Evolutionary conservation across 2,888 invertebrate species (phyloP).

Genomic region (Netelia virgata): DNA sequence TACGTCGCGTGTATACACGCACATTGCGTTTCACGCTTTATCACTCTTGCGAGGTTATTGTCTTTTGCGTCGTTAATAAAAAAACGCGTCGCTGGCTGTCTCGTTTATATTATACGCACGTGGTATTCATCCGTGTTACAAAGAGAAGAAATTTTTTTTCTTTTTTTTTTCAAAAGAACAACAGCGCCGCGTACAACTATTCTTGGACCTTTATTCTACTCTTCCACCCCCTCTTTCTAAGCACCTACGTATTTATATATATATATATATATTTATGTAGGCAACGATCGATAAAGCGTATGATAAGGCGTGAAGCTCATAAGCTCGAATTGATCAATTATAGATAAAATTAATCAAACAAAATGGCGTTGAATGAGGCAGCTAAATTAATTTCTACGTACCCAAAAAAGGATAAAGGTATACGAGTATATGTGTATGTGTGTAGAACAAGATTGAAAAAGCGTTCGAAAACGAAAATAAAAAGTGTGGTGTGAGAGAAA

Average conservation of each 20-base stretch:
- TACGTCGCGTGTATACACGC: conserved; percentile 70
- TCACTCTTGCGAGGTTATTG: conserved; percentile 81
- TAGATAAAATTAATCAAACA: neutral
- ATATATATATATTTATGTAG: conserved; percentile 49
- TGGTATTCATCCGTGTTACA: conserved; percentile 58
- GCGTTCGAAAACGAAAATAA: conserved; percentile 12
- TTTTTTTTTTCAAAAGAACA: too few species aligned
- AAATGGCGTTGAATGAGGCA: conserved; percentile 10
- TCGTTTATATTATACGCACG: conserved; percentile 58
- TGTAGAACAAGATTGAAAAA: neutral
- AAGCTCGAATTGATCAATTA: conserved; percentile 19
- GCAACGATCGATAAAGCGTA: conserved; percentile 19
- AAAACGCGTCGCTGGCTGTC: conserved; percentile 44
- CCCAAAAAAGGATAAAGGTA: neutral
- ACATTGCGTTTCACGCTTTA: conserved; percentile 80
- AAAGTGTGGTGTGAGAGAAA: conserved; percentile 24
- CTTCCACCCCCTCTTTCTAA: conserved; percentile 43
- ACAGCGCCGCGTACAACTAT: conserved; percentile 55
- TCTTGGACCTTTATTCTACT: conserved; percentile 58
- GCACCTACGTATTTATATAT: conserved; percentile 27
- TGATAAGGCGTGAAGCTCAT: conserved; percentile 51
- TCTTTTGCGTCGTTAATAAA: conserved; percentile 75
- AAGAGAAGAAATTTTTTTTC: conserved; percentile 65
- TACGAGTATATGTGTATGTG: neutral
- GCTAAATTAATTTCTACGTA: neutral